Conservation (phyloP, 1,140 invertebrate genomes). For the Drosophila sp. region DNA sequence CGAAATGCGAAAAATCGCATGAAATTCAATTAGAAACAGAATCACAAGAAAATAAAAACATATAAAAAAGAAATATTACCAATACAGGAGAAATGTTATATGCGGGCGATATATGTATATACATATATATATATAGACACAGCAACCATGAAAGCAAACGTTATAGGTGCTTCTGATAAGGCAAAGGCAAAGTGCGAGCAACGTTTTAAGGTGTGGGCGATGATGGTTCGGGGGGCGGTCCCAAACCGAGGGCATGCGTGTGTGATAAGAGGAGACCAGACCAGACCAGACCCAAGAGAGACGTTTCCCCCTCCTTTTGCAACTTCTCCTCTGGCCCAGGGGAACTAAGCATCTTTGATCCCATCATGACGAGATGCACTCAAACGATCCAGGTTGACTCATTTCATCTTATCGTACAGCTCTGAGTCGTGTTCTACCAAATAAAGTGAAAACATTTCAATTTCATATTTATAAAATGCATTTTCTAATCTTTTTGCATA, state of each 20-base stretch:
- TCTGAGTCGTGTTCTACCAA: too few relatives aligned
- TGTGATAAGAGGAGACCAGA: slow-evolving; percentile 47
- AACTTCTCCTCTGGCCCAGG: too few relatives aligned
- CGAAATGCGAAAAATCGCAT: slow-evolving; percentile 39
- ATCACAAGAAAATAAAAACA: slow-evolving; percentile 1
- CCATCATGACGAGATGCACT: not conserved
- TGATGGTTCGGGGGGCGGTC: too few relatives aligned
- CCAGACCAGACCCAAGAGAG: not conserved
- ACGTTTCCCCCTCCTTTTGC: not conserved
- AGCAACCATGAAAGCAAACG: too few relatives aligned
- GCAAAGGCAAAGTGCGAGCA: slow-evolving; percentile 14
- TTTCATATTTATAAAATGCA: too few relatives aligned
- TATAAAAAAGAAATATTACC: not conserved
- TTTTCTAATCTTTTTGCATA: too few relatives aligned
- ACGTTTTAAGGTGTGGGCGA: slow-evolving; percentile 4
- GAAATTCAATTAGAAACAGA: slow-evolving; percentile 55
- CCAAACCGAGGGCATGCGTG: slow-evolving; percentile 59
- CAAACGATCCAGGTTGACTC: too few relatives aligned
- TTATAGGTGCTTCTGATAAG: slow-evolving; percentile 4
- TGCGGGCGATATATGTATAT: not conserved
- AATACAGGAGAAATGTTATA: slow-evolving; percentile 4
- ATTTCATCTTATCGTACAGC: too few relatives aligned
- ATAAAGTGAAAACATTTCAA: too few relatives aligned
- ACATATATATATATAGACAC: not conserved
- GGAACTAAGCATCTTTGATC: not conserved